phyloP scores from a whole-genome alignment of 2,113 vertebrate genomes.

The Alouatta palliata region DNA sequence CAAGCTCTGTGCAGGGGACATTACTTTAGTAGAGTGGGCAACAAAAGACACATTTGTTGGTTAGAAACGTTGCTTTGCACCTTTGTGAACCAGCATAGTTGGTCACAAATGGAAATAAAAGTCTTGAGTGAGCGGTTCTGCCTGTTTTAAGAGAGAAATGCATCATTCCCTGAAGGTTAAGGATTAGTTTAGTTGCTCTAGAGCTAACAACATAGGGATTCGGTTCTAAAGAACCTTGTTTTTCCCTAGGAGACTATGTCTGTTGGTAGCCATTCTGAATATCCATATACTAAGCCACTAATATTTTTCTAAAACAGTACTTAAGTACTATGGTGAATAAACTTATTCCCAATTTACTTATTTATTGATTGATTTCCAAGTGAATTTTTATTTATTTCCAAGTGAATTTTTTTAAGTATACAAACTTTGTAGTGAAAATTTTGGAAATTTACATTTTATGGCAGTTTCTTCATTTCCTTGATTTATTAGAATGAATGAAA shows the following conservation, averaged over 20 bases:
- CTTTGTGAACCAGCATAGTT: neutral
- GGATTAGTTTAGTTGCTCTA: neutral
- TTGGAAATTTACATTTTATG: neutral
- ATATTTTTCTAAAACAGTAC: neutral
- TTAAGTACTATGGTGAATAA: neutral
- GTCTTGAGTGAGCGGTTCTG: neutral
- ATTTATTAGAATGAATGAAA: conserved; percentile 1
- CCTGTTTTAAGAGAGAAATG: neutral
- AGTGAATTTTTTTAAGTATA: neutral
- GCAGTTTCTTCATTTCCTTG: neutral
- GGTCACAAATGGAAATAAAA: neutral
- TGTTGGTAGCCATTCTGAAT: neutral
- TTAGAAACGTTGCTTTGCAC: neutral
- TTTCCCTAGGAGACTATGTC: neutral
- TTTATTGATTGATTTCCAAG: neutral
- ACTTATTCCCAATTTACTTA: neutral
- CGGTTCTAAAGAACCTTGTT: neutral
- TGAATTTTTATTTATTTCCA: neutral
- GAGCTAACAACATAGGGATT: neutral
- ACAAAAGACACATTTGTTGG: neutral
- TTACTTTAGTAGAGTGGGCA: neutral
- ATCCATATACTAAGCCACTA: neutral
- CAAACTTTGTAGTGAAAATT: neutral
- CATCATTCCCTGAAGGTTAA: neutral
- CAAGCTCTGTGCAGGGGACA: neutral